Evolutionary conservation across 2,888 invertebrate species (phyloP), one percentile per base, ranked within the genome.

Genomic region (Tenthredo distinguenda): DNA sequence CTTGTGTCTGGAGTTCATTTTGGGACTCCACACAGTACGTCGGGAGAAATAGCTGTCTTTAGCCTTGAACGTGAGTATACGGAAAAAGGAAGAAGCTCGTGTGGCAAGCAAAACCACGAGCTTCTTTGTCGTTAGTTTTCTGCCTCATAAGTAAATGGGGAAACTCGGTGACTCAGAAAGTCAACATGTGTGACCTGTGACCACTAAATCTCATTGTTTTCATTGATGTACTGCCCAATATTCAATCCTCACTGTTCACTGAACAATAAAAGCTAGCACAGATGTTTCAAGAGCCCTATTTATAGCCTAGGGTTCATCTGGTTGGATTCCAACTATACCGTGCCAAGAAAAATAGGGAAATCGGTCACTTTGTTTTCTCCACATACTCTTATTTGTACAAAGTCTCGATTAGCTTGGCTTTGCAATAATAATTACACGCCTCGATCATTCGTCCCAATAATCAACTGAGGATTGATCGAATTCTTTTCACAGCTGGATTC

Each of bases 1-100:
- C 94, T 98, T 43, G 98, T 98, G 0, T 98, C 97, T 5, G 98
- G 98, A 21, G 97, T 97, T 71, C 96, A 97, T 93, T 97, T 97
- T 94, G 97, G 97, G 10, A 95, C 95, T 62, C 95, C 96, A 0
- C 96, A 96, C 88, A 97, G 96, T 89, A 97, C 97, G 1, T 97
- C 97, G 0, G 98, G 98, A 12, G 98, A 98, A 95, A 98, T 98
- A 86, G 97, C 97, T n/a, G 97, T 98, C 18, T 98, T 98, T 91
- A 96, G 95, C 92, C 93, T 98, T 79, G 95, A 95, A 92, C 95
- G 97, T 96, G 93, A 92, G 90, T 58, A 85, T 55, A 72, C 55
- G 55, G 18, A 55, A 31, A 68, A 15, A 15, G 31, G 31, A 31
- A 65, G 15, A 18, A 10, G 65, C 26, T 26, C 26, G 26, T 26